These are phyloP conservation scores for Sciaenops ocellatus DNA, from an alignment of 2,797 vertebrate species.

Conservation along the genomic window DNA sequence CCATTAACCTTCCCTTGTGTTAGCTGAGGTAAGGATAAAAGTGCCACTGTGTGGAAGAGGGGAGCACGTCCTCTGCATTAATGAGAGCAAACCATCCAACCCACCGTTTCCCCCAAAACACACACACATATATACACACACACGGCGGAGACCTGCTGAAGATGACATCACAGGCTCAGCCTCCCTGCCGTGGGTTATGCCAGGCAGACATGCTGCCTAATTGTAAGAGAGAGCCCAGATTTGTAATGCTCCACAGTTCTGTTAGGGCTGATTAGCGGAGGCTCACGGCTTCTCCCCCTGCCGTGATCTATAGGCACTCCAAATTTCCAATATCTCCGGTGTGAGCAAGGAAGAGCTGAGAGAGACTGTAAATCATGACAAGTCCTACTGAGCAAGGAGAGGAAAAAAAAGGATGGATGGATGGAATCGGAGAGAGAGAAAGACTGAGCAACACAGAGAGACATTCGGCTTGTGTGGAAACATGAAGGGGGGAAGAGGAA, in stretches of 20 bases:
- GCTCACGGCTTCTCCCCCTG: constrained; percentile 69
- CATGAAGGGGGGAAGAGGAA: constrained; percentile 61
- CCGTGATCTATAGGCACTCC: constrained; percentile 85
- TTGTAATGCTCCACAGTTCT: constrained; percentile 80
- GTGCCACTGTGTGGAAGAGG: constrained; percentile 74
- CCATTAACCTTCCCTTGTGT: constrained; percentile 78
- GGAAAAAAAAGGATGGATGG: constrained; percentile 58
- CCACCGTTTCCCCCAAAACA: constrained; percentile 56
- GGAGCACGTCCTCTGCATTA: constrained; percentile 78
- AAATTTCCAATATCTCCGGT: constrained; percentile 82
- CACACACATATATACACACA: constrained; percentile 33
- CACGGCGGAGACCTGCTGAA: constrained; percentile 53
- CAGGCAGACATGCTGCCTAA: constrained; percentile 72
- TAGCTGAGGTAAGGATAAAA: constrained; percentile 80
- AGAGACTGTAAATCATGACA: constrained; percentile 84
- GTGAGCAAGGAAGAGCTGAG: constrained; percentile 79
- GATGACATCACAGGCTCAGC: constrained; percentile 74
- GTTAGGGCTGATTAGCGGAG: constrained; percentile 84
- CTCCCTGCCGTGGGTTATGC: constrained; percentile 64
- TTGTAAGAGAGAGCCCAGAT: constrained; percentile 79
- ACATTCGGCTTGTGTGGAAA: constrained; percentile 71
- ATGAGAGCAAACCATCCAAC: constrained; percentile 73
- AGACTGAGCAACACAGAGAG: constrained; percentile 62
- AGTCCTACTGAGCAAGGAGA: constrained; percentile 69
- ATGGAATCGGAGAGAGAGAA: constrained; percentile 47